Base-by-base conservation (phyloP, 37 sponge, comb jelly and placozoan genomes). In the Spongilla lacustris region DNA sequence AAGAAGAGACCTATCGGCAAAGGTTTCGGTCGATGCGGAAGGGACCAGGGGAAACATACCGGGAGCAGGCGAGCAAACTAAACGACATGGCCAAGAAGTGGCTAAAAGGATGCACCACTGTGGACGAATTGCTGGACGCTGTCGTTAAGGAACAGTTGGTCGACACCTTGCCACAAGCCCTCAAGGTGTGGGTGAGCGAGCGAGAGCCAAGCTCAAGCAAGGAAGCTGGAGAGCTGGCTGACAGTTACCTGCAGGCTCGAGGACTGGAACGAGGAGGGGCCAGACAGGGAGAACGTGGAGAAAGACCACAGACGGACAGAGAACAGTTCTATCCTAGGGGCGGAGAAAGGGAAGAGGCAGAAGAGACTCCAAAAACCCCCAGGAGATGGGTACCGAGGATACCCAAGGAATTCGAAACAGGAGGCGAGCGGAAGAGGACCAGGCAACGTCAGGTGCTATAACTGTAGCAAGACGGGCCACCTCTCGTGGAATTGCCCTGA, bases 81-180 rank as follows among this genome's bases (percentile, higher is more conserved):
- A 35, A 48, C n/a, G 90, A 85, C 36, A 14, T 85, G 50, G 21
- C 67, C 21, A 17, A 9, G 24, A 84, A 85, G 50, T 90, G 90
- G 90, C 25, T 70, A 21, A 77, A 48, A 71, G 30, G 21, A n/a
- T 48, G 66, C 23, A 50, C 31, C 49, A 28, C 50, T 11, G 36
- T 30, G 13, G 75, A 78, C 24, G 80, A 77, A 0, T 32, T 83
- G 17, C 26, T 29, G n/a, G 80, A 89, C 17, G 4, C 31, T 50
- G 37, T 90, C 12, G 74, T 78, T 0, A 14, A 71, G 50, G 85
- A 90, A 69, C 85, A 90, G 68, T 70, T 90, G n/a, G 30, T 85
- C 24, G 38, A 74, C 26, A 50, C 71, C 0, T 10, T 90, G 33
- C 85, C 85, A 85, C 69, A 30, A 23, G 82, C 77, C 13, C 11